Evolutionary conservation across 2,888 invertebrate species (phyloP).

Genomic region (Aromia moschata): DNA sequence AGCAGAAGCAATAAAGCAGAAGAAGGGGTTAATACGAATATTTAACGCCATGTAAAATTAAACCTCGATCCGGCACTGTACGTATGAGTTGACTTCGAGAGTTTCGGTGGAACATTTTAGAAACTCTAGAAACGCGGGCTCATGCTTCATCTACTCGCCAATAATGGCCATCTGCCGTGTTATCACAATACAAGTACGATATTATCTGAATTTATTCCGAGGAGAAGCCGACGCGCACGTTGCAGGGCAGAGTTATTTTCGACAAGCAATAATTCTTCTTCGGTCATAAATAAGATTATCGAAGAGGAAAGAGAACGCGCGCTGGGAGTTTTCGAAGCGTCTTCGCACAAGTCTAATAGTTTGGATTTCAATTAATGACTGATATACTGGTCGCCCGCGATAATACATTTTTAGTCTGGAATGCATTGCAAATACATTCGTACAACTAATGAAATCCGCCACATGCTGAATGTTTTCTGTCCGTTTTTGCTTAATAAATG

Average conservation of each 20-base stretch:
- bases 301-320: conserved; percentile 25
- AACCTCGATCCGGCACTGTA: too few relatives aligned
- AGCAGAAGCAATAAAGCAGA: too few relatives aligned
- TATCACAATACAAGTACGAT: conserved; percentile 55
- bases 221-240: conserved; percentile 25
- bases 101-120: conserved; percentile 36
- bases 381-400: conserved; percentile 11
- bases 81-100: conserved; percentile 16
- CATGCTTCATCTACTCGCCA: conserved; percentile 48
- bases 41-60: too few relatives aligned
- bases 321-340: conserved; percentile 16
- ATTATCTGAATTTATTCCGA: conserved; percentile 54
- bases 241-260: conserved; percentile 40
- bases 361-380: conserved; percentile 20
- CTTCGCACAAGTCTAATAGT: conserved; percentile 15
- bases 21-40: too few relatives aligned
- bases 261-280: conserved; percentile 52
- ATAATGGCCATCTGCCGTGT: conserved; percentile 56
- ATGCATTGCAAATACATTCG: too few relatives aligned
- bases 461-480: too few relatives aligned
- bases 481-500: too few relatives aligned
- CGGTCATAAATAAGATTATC: conserved; percentile 54
- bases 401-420: too few relatives aligned
- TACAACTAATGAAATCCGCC: too few relatives aligned
- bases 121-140: conserved; percentile 34